Conservation (phyloP, 1,140 invertebrate genomes). For the Diplogasteroides magnus region DNA sequence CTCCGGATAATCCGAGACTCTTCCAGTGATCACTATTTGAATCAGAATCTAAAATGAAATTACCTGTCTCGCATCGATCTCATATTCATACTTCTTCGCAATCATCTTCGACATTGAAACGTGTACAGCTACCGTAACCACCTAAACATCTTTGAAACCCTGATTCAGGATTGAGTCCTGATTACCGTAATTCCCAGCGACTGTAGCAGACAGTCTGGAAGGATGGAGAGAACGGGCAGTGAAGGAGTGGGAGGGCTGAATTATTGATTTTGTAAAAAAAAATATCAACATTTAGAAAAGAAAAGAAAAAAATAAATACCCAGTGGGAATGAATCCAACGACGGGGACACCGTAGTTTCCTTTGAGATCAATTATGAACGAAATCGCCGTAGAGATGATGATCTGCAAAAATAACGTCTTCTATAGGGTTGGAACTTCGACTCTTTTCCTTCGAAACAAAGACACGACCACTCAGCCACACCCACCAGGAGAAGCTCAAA, state of each 20-base stretch:
- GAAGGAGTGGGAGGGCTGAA: neutral
- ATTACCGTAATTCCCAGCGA: neutral
- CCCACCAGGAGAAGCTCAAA: constrained; percentile 56
- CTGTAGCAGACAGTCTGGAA: neutral
- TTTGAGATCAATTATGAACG: neutral
- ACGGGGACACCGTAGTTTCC: constrained; percentile 63
- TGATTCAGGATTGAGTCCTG: neutral
- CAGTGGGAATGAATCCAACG: constrained; percentile 70
- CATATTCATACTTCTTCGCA: constrained; percentile 78
- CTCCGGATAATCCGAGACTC: no score
- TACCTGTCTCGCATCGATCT: constrained; percentile 83
- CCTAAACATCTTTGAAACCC: no score
- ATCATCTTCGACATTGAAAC: constrained; percentile 89
- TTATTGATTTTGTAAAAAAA: neutral
- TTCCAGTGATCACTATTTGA: neutral
- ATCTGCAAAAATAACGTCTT: neutral
- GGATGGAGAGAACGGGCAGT: neutral
- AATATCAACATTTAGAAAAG: no score
- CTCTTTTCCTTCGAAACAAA: constrained; percentile 62
- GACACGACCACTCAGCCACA: constrained; percentile 69
- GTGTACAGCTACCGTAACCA: constrained; percentile 81
- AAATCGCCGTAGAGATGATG: neutral
- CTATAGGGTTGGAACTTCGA: neutral
- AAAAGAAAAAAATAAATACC: no score
- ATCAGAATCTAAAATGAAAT: constrained; percentile 68